phyloP scores from a whole-genome alignment of 2,888 invertebrate species.

The Volucella zonaria region DNA sequence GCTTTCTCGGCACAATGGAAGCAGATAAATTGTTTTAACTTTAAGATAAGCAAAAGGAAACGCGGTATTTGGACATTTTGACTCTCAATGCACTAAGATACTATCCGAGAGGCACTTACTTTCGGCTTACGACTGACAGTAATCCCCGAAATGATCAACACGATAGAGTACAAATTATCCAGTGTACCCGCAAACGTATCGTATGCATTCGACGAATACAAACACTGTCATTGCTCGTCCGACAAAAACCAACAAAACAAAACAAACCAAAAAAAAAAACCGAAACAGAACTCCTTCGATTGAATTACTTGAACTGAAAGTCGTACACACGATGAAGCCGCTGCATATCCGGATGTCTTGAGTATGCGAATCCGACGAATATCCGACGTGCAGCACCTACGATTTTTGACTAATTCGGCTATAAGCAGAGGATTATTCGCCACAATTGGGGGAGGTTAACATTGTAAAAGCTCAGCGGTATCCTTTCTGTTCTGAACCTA shows the following conservation, averaged over 20 bases:
- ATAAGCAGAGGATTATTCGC: conserved; percentile 73
- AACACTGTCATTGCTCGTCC: no score
- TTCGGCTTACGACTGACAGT: no score
- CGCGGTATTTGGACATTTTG: background rate
- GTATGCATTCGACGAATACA: no score
- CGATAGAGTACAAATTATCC: no score
- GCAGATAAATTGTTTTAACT: background rate
- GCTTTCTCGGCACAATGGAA: conserved; percentile 20
- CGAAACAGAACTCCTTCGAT: background rate
- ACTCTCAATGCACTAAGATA: background rate
- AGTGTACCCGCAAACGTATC: no score
- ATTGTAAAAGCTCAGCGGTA: conserved; percentile 63
- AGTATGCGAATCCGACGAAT: conserved; percentile 63
- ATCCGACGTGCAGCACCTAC: conserved; percentile 72
- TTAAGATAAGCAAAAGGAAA: conserved; percentile 7
- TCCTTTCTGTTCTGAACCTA: conserved; percentile 34
- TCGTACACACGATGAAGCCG: conserved; percentile 55
- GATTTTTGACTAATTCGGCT: conserved; percentile 73
- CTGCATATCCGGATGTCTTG: conserved; percentile 50
- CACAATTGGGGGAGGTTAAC: conserved; percentile 67
- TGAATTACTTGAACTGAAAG: conserved; percentile 56
- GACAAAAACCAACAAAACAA: no score
- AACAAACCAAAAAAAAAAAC: no score
- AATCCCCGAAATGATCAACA: no score
- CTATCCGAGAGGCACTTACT: no score